Evolutionary conservation across 2,113 vertebrate species (phyloP), one percentile per base, ranked within the genome.

Genomic region (Cryptotis parvus): DNA sequence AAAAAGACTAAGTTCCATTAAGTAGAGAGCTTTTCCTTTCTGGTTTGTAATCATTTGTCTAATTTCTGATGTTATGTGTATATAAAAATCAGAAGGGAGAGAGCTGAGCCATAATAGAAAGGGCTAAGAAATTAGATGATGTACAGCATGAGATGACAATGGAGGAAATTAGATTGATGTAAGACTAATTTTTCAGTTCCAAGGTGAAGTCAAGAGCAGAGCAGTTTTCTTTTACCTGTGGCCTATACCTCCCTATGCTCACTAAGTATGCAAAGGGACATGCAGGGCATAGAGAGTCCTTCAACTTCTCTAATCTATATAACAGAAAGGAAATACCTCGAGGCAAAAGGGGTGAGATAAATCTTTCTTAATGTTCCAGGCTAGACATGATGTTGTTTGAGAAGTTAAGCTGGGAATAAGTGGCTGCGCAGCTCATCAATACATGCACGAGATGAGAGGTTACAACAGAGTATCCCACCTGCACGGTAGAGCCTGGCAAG

Each of bases 1-100:
- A 83, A 52, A n/a, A 7, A 35, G 61, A 61, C 31, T 68, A 69
- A 81, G 27, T 84, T 77, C 15, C 18, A n/a, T 49, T 81, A 73
- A 85, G 87, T 22, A 68, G 58, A 72, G 20, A 35, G 81, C 39
- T 37, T 49, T 73, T 90, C 35, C 35, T 43, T 90, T 37, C 45
- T 91, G 6, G 80, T 72, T 68, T 88, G 63, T 73, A 79, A 85
- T 75, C 66, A 93, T 14, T 80, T 45, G 8, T 83, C 65, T 83
- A 82, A 70, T 37, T 89, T 94, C 65, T 93, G 41, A 87, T 33
- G 37, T 80, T 91, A 84, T 69, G 6, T 35, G 31, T 18, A 49
- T 49, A 39, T 3, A 78, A 39, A 68, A 55, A 86, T 84, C 58
- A 77, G 68, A 77, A 84, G 45, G 15, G 5, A 58, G 3, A 86